Base-by-base conservation (phyloP, 2,113 vertebrate genomes). In the Nettapus auritus region DNA sequence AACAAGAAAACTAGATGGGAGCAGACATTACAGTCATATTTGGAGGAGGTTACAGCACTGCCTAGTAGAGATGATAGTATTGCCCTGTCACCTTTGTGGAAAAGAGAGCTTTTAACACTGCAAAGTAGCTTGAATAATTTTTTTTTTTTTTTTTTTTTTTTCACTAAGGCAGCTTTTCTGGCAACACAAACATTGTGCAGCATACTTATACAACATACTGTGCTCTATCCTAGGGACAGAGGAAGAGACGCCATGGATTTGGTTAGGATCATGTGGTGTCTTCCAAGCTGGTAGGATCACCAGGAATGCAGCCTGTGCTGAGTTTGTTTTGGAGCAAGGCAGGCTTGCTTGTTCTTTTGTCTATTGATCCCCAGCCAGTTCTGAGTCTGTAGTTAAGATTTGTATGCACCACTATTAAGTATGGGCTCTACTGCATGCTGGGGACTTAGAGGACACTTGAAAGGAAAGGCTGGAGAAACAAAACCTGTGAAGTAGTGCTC, bases 401-500 rank as follows among this genome's bases (percentile, higher is more conserved):
- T 82, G 34, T 92, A 85, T 85, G 86, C 81, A 75, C 15, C 29
- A 4, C 9, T 62, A 22, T 18, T 82, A 73, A 82, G 34, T 64
- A 52, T 60, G 34, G 42, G 71, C 33, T 88, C 28, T 46, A 8
- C 59, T 64, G 52, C 77, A 26, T 60, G 23, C n/a, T 78, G 69
- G 31, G 33, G 77, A 89, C 29, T 75, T 93, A 22, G 48, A 86
- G 76, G 81, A 79, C 36, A 52, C 64, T 94, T 83, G 56, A 95
- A 96, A 93, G 64, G 75, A 82, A 80, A 71, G 59, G 12, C 40
- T 76, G 57, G 29, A 85, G 50, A 85, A 85, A 48, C 38, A 88
- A 55, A 93, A 82, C 38, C 76, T 92, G 16, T 89, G 66, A 87
- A 94, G 33, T 68, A 53, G 44, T 90, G 18, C 83, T 93, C 85